A percentile compares a stretch with the other conserved stretches of the same genome.
phyloP scores from a whole-genome alignment of 2,113 vertebrate genomes.

The Callocephalon fimbriatum region DNA sequence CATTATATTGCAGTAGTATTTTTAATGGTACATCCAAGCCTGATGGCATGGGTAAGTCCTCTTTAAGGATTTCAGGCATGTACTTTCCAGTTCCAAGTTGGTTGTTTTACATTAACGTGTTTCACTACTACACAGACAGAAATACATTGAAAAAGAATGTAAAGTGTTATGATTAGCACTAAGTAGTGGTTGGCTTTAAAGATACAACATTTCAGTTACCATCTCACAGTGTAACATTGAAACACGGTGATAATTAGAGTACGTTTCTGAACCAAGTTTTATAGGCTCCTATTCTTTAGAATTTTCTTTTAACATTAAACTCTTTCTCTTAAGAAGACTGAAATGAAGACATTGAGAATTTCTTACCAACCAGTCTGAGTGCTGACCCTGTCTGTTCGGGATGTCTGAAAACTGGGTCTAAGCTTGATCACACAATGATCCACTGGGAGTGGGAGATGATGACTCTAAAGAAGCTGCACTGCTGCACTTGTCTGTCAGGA shows the following conservation, averaged over 20 bases:
- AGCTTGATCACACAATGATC: neutral
- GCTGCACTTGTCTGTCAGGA: neutral
- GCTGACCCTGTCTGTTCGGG: neutral
- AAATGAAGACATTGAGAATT: neutral
- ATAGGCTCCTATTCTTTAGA: neutral
- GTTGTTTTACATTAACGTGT: neutral
- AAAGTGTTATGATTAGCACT: neutral
- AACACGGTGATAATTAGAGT: neutral
- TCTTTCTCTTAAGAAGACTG: neutral
- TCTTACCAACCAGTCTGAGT: neutral
- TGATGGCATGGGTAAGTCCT: neutral
- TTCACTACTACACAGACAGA: neutral
- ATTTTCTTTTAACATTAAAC: neutral
- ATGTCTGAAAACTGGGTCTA: neutral
- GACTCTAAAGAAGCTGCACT: neutral
- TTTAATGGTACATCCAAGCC: neutral
- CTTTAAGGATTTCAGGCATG: neutral
- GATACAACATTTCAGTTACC: neutral
- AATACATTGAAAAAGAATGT: neutral
- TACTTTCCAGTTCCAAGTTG: neutral
- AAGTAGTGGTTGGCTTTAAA: neutral
- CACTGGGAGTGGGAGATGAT: neutral
- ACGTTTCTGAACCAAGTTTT: neutral
- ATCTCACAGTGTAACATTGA: neutral
- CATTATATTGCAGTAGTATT: neutral